phyloP scores from a whole-genome alignment of 2,888 invertebrate species.

The Ramazzottius varieornatus region DNA sequence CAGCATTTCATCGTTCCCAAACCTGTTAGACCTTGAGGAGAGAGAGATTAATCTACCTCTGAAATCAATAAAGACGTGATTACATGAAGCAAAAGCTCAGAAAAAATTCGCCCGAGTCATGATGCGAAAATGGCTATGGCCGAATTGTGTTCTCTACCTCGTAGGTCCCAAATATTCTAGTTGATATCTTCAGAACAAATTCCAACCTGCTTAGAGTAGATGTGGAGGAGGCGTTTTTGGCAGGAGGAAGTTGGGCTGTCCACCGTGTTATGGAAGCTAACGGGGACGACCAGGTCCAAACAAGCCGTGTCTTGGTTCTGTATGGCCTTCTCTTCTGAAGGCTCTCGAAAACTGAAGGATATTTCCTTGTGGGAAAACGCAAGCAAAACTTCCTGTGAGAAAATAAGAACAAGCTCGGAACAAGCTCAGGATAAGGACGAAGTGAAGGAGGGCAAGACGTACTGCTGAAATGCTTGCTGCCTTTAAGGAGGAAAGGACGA shows the following conservation, averaged over 20 bases:
- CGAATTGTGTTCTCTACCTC: no score
- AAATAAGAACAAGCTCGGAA: neutral
- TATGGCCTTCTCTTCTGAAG: neutral
- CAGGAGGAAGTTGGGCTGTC: neutral
- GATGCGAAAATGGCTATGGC: no score
- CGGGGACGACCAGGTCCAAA: neutral
- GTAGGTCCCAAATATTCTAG: no score
- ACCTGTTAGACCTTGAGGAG: no score
- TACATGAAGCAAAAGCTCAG: no score
- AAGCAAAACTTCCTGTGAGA: neutral
- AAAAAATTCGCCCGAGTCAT: no score
- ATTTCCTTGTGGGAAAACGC: neutral
- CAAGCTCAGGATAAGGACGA: neutral
- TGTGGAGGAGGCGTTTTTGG: neutral
- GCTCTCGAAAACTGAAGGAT: neutral
- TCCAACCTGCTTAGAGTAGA: neutral
- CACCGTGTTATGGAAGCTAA: neutral
- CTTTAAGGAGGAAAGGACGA: neutral
- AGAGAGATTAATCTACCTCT: no score
- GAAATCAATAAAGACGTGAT: no score
- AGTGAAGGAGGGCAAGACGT: neutral
- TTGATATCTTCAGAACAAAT: no score
- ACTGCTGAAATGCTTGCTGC: neutral
- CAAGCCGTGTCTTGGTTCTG: neutral
- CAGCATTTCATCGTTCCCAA: no score